Base-by-base conservation (phyloP, 2,888 invertebrate genomes). In the Serripes groenlandicus region DNA sequence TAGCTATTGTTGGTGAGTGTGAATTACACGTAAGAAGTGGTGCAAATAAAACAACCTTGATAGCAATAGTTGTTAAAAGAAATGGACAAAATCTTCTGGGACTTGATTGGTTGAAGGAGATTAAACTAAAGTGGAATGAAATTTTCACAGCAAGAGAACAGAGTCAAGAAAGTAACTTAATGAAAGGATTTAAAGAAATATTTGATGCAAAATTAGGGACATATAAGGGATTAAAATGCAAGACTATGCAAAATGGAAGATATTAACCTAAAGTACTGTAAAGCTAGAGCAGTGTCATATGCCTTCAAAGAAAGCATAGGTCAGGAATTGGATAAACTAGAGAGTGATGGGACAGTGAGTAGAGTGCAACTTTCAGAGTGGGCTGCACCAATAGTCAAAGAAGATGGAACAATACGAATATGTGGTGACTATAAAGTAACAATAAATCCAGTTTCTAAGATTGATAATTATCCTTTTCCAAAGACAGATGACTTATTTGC, bases 31-130 rank as follows among this genome's bases (percentile, higher is more conserved):
- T 58, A 58, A 18, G 9, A 9, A n/a, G 15, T 23, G 58, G 26
- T 58, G 23, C 7, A 23, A 7, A 58, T 9, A 23, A n/a, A 28
- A 32, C 11, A 32, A 64, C 5, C 18, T 26, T 64, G n/a, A 9
- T 11, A 64, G 64, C 32, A 26, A 64, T 64, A 15, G 35, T 72
- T 23, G 58, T 58, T 15, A 35, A 72, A 72, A 34, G 72, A 7
- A 9, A 72, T 18, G 74, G 77, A 21, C 79, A 79, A 30, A 52
- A 26, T 35, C 30, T 79, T 18, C 58, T 74, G 54, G 75, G 75
- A 4, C 49, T 78, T 28, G 68, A 75, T 32, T 79, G 83, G 83
- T 42, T 83, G 3, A 18, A 52, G 4, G 42, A 72, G 23, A 64
- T 83, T 9, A 72, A 71, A 23, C 26, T 83, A 7, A 74, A 81